These are phyloP conservation scores for Platycercus adscitus DNA, from an alignment of 2,113 vertebrate genomes.

Conservation along the genomic window DNA sequence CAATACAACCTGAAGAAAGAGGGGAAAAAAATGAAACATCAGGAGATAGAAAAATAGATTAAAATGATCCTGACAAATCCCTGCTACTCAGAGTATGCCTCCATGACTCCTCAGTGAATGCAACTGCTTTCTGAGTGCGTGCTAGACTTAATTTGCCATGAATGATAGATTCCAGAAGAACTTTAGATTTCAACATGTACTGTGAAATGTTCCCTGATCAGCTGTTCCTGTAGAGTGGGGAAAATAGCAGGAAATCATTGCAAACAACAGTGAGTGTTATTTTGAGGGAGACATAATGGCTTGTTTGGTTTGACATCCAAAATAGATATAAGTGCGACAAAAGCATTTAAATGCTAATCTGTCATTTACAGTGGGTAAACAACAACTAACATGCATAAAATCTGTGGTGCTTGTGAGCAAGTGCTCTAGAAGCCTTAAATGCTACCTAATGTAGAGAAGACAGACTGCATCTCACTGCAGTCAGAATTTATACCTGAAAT, in stretches of 20 bases:
- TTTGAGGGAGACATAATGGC: slow-evolving; percentile 49
- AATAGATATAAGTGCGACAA: slow-evolving; percentile 44
- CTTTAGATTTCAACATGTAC: slow-evolving; percentile 13
- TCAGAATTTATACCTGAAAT: neutral
- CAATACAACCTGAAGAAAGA: neutral
- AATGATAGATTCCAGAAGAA: slow-evolving; percentile 53
- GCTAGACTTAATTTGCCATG: slow-evolving; percentile 24
- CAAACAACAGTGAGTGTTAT: neutral
- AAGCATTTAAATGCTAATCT: slow-evolving; percentile 67
- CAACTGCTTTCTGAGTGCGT: neutral
- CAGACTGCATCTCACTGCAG: neutral
- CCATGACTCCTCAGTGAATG: neutral
- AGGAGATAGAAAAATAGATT: neutral
- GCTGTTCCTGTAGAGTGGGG: neutral
- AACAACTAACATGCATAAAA: slow-evolving; percentile 16
- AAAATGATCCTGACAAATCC: neutral
- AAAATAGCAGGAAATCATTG: slow-evolving; percentile 53
- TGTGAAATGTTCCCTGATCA: slow-evolving; percentile 42
- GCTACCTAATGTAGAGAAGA: slow-evolving; percentile 16
- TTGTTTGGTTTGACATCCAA: slow-evolving; percentile 61
- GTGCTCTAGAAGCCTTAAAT: neutral
- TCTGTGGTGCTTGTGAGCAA: neutral
- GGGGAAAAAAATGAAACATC: neutral
- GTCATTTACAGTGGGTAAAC: slow-evolving; percentile 62
- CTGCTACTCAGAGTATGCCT: neutral